Percentiles rank a stretch among this genome's conserved stretches.
phyloP scores from a whole-genome alignment of 2,888 invertebrate genomes.

The Nipponacmea schrenckii region DNA sequence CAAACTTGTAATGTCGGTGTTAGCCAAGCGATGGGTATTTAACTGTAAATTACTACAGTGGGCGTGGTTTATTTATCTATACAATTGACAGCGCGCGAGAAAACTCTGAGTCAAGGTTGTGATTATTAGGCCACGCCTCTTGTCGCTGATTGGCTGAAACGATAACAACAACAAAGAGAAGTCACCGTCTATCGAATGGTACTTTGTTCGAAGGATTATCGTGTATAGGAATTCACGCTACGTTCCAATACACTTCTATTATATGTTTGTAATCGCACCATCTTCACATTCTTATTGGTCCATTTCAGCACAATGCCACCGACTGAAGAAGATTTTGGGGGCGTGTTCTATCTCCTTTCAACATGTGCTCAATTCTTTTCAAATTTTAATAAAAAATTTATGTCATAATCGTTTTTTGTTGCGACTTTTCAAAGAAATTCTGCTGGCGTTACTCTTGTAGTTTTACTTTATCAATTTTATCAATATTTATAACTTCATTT shows the following conservation, averaged over 20 bases:
- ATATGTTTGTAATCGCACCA: too few relatives aligned
- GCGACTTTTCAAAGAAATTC: too few relatives aligned
- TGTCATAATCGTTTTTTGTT: too few relatives aligned
- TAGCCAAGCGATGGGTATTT: background rate
- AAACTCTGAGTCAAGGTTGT: constrained; percentile 1
- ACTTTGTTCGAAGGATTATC: background rate
- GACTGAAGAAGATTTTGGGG: too few relatives aligned
- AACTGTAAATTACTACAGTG: background rate
- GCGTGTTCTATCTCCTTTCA: too few relatives aligned
- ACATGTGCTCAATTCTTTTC: too few relatives aligned
- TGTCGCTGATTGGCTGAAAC: constrained; percentile 16
- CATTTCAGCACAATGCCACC: too few relatives aligned
- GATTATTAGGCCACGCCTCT: constrained; percentile 8
- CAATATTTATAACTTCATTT: too few relatives aligned
- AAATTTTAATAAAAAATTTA: too few relatives aligned
- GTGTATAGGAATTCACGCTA: background rate
- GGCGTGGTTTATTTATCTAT: background rate
- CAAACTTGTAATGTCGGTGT: background rate
- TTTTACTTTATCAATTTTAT: too few relatives aligned
- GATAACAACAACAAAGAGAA: background rate
- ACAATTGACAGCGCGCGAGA: background rate
- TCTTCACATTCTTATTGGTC: too few relatives aligned
- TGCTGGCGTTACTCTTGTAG: too few relatives aligned
- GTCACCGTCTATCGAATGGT: background rate
- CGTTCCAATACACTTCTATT: constrained; percentile 2